Conservation (phyloP, 1,140 invertebrate species). For the Sycophaga agraensis region DNA sequence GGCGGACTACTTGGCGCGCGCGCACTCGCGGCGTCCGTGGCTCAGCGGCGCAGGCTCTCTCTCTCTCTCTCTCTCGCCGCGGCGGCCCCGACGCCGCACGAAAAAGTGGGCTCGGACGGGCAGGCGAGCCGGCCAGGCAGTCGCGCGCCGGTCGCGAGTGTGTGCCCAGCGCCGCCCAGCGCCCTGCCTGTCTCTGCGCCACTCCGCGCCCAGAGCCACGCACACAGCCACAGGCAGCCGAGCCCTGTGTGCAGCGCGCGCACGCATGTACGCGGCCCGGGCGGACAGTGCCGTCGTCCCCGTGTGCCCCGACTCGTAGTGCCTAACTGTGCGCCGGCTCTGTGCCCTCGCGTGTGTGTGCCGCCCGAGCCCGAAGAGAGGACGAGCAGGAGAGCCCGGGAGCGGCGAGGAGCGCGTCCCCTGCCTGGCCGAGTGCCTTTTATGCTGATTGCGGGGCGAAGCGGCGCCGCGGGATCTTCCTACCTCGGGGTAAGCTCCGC, state of each 20-base stretch:
- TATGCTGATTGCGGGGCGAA: slow-evolving; percentile 43
- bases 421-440: slow-evolving; percentile 35
- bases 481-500: slow-evolving; percentile 40
- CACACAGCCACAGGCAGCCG: no score
- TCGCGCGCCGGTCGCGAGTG: slow-evolving; percentile 50
- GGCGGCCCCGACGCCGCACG: no score
- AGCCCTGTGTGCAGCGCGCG: not conserved
- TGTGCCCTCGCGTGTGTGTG: slow-evolving; percentile 4
- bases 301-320: no score
- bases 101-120: not conserved
- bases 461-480: slow-evolving; percentile 40
- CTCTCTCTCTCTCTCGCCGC: no score
- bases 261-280: not conserved
- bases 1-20: slow-evolving; percentile 32
- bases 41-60: no score
- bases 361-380: no score
- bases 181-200: no score
- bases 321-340: no score
- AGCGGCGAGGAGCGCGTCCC: no score
- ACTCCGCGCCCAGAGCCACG: no score
- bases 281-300: no score
- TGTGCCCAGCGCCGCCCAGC: not conserved
- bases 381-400: no score
- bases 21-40: slow-evolving; percentile 38
- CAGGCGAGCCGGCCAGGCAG: slow-evolving; percentile 34